Evolutionary conservation across 1,140 invertebrate species (phyloP), one percentile per base, ranked within the genome.

Genomic region (Pseudomyrmex dendroicus): DNA sequence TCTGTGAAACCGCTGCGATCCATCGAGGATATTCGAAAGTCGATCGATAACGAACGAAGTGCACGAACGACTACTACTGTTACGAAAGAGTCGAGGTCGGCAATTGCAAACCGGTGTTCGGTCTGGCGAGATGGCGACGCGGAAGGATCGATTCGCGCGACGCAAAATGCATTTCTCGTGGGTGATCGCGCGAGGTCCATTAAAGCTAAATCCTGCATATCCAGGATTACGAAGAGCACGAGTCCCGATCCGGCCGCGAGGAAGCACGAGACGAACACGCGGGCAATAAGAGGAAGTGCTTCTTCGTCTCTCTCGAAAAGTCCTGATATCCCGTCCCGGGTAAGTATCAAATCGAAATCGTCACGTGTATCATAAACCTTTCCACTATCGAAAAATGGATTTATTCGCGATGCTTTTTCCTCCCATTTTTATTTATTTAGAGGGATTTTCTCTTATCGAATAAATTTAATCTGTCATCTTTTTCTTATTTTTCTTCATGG

Each of bases 1-100:
- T 72, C 82, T 0, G 35, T 86, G 17, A 90, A 82, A 59, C 68
- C 68, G 1, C 66, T 91, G 57, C 85, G 90, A 68, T 91, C 90
- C 35, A 90, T 91, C 82, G 86, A 91, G 62, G 87, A 89, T 54
- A 90, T 91, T 83, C 86, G 88, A 9, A 88, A 84, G 70, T 90
- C 89, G 17, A 91, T 91, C 66, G 82, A 73, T 56, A 57, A 22
- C 35, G 63, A 73, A 68, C 9, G 1, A 52, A 15, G 44, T 15
- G 46, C 44, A 48, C 13, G 5, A 35, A 35, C 35, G 35, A 35
- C 35, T 35, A 4, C 22, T n/a, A 46, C 3, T 44, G 50, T 56
- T 54, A 10, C 25, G 50, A 17, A 67, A 35, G 25, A 73, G 61
- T 57, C 15, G 44, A 67, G 52, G 68, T 84, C 83, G 68, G 85